Evolutionary conservation across 2,113 vertebrate genomes (phyloP), one percentile per base, ranked within the genome.

Genomic region (Rhizomys pruinosus): DNA sequence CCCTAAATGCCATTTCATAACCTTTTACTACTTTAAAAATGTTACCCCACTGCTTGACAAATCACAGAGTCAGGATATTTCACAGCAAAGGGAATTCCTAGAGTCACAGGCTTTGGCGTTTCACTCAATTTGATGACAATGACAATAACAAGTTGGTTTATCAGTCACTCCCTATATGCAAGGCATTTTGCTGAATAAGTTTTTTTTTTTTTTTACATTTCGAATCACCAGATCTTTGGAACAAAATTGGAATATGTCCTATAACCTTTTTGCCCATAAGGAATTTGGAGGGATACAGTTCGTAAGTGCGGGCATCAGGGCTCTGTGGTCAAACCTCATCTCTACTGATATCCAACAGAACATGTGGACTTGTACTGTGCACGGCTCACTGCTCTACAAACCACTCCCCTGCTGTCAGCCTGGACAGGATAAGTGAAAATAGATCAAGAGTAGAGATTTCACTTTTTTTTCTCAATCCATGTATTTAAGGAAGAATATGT

Each of bases 1-100:
- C 71, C 71, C 74, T 92, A 92, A 96, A 84, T 89, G 82, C 52
- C 64, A 93, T 90, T 95, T 84, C 68, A 52, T 85, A 89, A 94
- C 74, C 85, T 92, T 88, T 10, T 6, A 55, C 16, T 72, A 55
- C 89, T 95, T 95, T 63, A 63, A 92, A 93, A 91, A 66, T 92
- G 85, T 72, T 69, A 47, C 72, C 64, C 66, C 55, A 39, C 12
- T 79, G 39, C 76, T 84, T 52, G 39, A 59, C 15, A 93, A 87
- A 87, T 89, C 79, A 64, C 69, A 89, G 47, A 52, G 77, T 69
- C 23, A 42, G 68, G 68, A 17, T 34, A 73, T 88, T 42, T 47
- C 42, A 91, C 87, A 76, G 52, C 81, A 69, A 63, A 94, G 39
- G 44, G 44, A 71, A 61, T 92, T 59, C 91, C 87, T 52, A 23